Evolutionary conservation across 2,113 vertebrate genomes (phyloP).

Genomic region (Psilopsiagon aurifrons): DNA sequence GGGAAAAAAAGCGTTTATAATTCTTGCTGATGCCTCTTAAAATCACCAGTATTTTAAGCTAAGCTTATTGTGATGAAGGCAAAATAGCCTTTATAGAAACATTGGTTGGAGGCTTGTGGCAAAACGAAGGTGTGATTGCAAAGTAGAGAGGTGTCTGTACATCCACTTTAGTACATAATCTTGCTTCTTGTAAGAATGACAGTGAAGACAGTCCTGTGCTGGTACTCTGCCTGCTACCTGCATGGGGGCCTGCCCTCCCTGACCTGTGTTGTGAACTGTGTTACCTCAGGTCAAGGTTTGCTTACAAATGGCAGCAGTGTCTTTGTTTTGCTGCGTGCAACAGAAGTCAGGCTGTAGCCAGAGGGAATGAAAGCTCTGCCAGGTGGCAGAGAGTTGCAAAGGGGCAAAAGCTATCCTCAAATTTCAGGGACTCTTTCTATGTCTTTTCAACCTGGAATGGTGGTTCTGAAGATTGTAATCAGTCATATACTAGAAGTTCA

Average conservation of each 20-base stretch:
- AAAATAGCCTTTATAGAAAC: not conserved
- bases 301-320: not conserved
- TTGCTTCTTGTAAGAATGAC: not conserved
- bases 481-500: not conserved
- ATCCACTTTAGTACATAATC: not conserved
- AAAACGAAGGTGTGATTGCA: not conserved
- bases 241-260: not conserved
- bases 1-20: not conserved
- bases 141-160: not conserved
- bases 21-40: not conserved
- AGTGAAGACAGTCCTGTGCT: not conserved
- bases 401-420: not conserved
- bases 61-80: not conserved
- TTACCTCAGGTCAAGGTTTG: not conserved
- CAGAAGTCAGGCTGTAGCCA: rapidly evolving
- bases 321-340: not conserved
- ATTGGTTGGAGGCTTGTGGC: not conserved
- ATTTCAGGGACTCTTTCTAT: not conserved
- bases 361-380: not conserved
- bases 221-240: not conserved
- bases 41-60: not conserved
- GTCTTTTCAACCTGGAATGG: not conserved
- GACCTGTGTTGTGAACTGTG: not conserved
- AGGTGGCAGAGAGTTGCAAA: not conserved
- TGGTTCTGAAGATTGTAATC: not conserved